Percentiles rank a stretch among this genome's conserved stretches.
Evolutionary conservation across 1,140 invertebrate genomes (phyloP).

Genomic region (Brachystomella parvula): DNA sequence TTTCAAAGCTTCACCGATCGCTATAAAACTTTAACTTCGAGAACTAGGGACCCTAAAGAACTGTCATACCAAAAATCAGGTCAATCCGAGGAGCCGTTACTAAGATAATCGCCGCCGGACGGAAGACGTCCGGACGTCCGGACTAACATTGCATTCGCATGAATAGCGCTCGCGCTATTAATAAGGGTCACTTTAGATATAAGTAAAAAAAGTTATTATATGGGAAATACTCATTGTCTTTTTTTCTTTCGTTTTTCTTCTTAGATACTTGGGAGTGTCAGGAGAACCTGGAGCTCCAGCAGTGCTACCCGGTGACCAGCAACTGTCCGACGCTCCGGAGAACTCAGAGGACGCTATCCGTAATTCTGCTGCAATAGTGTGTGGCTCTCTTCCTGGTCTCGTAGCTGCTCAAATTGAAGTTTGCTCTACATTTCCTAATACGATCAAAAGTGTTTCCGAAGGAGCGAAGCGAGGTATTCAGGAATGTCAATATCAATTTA

Average conservation of each 20-base stretch:
- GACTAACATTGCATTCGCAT: too few relatives aligned
- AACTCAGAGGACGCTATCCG: conserved; percentile 35
- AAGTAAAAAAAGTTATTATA: too few relatives aligned
- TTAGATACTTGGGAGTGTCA: conserved; percentile 51
- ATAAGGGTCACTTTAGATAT: too few relatives aligned
- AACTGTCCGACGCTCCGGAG: conserved; percentile 35
- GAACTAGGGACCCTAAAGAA: too few relatives aligned
- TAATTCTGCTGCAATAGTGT: conserved; percentile 39
- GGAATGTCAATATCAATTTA: conserved; percentile 54
- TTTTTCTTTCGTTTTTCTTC: conserved; percentile 15
- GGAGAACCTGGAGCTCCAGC: conserved; percentile 42
- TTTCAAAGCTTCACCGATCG: too few relatives aligned
- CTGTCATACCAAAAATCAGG: too few relatives aligned
- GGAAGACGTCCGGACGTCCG: too few relatives aligned
- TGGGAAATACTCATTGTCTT: too few relatives aligned
- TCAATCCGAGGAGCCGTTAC: too few relatives aligned
- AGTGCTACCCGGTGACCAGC: conserved; percentile 39
- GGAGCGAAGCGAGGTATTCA: conserved; percentile 49
- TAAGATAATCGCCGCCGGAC: too few relatives aligned
- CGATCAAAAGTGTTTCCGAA: conserved; percentile 48
- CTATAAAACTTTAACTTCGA: too few relatives aligned
- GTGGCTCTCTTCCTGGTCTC: conserved; percentile 43
- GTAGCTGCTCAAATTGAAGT: conserved; percentile 48
- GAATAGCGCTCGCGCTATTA: too few relatives aligned
- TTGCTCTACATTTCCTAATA: conserved; percentile 47